Base-by-base conservation (phyloP, 2,113 vertebrate species). In the Platycercus adscitus region DNA sequence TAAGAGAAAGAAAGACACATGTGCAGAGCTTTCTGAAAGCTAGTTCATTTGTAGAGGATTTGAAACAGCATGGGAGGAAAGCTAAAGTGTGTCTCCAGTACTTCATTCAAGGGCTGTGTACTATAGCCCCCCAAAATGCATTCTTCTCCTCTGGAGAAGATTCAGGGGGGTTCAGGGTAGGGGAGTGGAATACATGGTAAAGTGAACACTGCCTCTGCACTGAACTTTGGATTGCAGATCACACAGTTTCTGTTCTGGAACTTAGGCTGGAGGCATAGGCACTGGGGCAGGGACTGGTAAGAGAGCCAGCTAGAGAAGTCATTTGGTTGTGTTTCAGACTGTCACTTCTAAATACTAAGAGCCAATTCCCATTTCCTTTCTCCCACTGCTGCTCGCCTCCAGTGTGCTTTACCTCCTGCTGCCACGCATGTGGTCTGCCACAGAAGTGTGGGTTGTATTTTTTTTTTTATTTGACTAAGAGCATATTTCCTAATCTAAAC, bases 401-500 rank as follows among this genome's bases (percentile, higher is more conserved):
- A 77, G 43, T 58, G 71, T 89, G 55, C 46, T 76, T 81, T 89
- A 37, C 92, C 93, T 94, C 92, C 95, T 96, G 95, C 90, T 96
- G 95, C 88, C 91, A 37, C 43, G 71, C 95, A 94, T 91, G 77
- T 88, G 91, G 75, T 83, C 68, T 93, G 92, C 73, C 69, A 75
- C 79, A 73, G 87, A 46, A 89, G 53, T 17, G 93, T 95, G 93
- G 95, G 93, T 7, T 95, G 89, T 70, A 31, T 28, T 69, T 58
- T 92, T 91, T 94, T 81, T 86, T 64, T 64, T 26, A 88, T 93
- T 96, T 96, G 92, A 92, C 76, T 91, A 84, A 81, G 76, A 91
- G 52, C 88, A 37, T 92, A 92, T 96, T 96, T 95, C 73, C 77
- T 69, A 84, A 86, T 93, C 80, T 18, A 90, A 96, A 93, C 75